Percentiles rank a stretch among this genome's conserved stretches.
phyloP scores from a whole-genome alignment of 2,113 vertebrate species.

The Danionella cerebrum region DNA sequence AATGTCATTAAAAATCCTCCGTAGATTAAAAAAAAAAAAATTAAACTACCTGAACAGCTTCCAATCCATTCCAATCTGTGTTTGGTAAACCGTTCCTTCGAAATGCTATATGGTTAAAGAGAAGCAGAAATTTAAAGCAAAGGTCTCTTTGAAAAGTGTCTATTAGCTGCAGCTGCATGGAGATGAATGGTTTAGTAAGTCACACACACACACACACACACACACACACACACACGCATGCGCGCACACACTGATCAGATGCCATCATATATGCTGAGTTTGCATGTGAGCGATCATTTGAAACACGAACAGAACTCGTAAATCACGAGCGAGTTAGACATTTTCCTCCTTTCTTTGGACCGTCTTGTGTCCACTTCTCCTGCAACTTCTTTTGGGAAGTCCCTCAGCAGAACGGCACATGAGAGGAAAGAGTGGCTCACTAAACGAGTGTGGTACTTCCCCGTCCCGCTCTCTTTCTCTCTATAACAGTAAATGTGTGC shows the following conservation, averaged over 20 bases:
- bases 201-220: neutral
- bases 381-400: slow-evolving; percentile 5
- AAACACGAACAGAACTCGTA: neutral
- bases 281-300: slow-evolving; percentile 5
- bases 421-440: slow-evolving; percentile 1
- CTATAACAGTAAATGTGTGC: slow-evolving; percentile 22
- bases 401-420: neutral
- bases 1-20: too few relatives aligned
- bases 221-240: too few relatives aligned
- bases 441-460: slow-evolving; percentile 23
- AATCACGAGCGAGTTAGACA: neutral
- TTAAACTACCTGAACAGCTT: too few relatives aligned
- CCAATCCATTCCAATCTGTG: too few relatives aligned
- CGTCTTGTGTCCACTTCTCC: slow-evolving; percentile 13
- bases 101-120: slow-evolving; percentile 3
- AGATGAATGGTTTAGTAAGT: slow-evolving; percentile 3
- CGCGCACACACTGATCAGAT: too few relatives aligned
- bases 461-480: neutral
- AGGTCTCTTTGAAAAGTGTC: slow-evolving; percentile 9
- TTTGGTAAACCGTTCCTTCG: neutral
- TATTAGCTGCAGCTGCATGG: slow-evolving; percentile 12
- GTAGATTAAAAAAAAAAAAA: too few relatives aligned
- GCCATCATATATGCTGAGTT: neutral
- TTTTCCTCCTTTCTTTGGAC: slow-evolving; percentile 2
- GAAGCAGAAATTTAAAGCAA: neutral